Base-by-base conservation (phyloP, 1,140 invertebrate species). In the Drosophila parvula region DNA sequence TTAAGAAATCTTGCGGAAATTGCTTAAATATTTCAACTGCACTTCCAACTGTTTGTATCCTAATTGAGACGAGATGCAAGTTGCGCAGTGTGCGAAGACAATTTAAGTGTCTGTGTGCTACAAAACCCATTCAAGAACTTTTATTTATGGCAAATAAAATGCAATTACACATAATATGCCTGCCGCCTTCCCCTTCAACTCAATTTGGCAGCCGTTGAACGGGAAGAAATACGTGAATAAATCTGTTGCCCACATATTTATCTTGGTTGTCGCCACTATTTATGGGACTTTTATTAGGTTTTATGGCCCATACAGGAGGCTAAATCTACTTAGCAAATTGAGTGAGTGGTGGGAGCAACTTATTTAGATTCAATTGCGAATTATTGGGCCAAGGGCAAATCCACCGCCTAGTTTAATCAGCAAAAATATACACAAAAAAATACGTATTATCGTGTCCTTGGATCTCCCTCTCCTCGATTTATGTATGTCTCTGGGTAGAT, bases 1-100 rank as follows among this genome's bases (percentile, higher is more conserved):
- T 88, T 88, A 88, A 88, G 84, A 89, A 88, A 89, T 88, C 83
- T 89, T 83, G 64, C 65, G 79, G 63, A 82, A 77, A 89, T 89
- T 80, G 71, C 84, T 86, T 76, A 86, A 88, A 88, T 86, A 86
- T 88, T 83, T 88, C 76, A 77, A 77, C 64, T 79, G 75, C 79
- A 85, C 64, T 77, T 86, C 63, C 74, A 61, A 79, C 62, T 55
- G 63, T 75, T 88, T 83, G 63, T 67, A 75, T 77, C 53, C 83
- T 83, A 86, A 86, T 86, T 86, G 81, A 89, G 84, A 78, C 48
- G 74, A 59, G 41, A 59, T 68, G 47, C 10, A 34, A 50, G 32
- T 36, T 48, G 41, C 50, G 48, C 56, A 38, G 41, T n/a, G 44
- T 48, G 41, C 56, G 11, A 28, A 50, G 50, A 41, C 40, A 34